Evolutionary conservation across 2,113 vertebrate genomes (phyloP).

Genomic region (Macaca nemestrina): DNA sequence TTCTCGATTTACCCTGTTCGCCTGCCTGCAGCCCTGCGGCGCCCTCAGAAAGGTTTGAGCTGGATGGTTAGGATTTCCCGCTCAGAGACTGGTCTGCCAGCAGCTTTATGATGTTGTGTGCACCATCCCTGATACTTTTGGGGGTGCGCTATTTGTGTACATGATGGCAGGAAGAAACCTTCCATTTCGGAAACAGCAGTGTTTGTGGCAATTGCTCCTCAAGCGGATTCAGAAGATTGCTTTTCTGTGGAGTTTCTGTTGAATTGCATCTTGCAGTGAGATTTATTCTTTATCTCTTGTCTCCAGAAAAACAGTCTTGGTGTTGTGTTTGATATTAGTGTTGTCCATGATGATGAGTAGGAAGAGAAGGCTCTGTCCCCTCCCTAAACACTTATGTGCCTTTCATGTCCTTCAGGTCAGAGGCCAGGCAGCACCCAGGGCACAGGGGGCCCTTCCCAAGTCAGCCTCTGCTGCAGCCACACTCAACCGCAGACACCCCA

Average conservation of each 20-base stretch:
- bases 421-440: not conserved
- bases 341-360: not conserved
- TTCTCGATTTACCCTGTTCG: rapidly evolving
- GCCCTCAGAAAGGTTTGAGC: not conserved
- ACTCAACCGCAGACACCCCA: not conserved
- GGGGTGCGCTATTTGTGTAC: rapidly evolving
- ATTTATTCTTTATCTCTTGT: not conserved
- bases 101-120: rapidly evolving
- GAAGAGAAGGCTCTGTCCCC: not conserved
- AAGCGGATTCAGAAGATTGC: not conserved
- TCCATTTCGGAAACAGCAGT: no score
- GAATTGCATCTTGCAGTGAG: not conserved
- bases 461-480: not conserved
- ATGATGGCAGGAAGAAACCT: rapidly evolving
- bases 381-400: not conserved
- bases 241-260: not conserved
- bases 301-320: not conserved
- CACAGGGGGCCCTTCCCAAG: no score
- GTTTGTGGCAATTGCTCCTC: not conserved
- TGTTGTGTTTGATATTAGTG: not conserved
- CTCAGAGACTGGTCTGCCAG: rapidly evolving
- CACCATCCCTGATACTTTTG: rapidly evolving
- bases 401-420: not conserved
- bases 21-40: not conserved
- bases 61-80: rapidly evolving